Base-by-base conservation (phyloP, 2,797 vertebrate species). In the Rhinogobio ventralis region DNA sequence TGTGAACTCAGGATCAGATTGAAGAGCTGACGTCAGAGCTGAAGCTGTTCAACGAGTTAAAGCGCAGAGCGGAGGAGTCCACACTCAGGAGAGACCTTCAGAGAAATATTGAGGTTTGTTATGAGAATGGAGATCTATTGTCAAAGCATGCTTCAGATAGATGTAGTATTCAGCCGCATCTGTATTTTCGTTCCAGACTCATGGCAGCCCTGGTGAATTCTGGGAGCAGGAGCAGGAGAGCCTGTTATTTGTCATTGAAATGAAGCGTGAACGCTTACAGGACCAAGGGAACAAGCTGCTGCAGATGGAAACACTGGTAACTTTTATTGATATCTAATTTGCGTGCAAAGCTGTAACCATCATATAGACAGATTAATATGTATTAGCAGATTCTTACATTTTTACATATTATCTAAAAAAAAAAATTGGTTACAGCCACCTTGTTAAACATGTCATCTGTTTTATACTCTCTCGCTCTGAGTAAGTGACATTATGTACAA, bases 151-250 rank as follows among this genome's bases (percentile, higher is more conserved):
- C 46, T 46, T 83, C 20, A 66, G 55, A 82, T 64, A 25, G n/a
- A n/a, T 28, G 7, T 42, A 49, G 19, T 53, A 57, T 13, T 83
- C 17, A 25, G 7, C n/a, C 9, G 20, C 28, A 17, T 69, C 20
- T 67, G 49, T 83, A 17, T 85, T 82, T 57, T 62, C 42, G 15
- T 77, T 39, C 10, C 89, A 99, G 97, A 96, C 96, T 64, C 93
- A 97, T 0, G 97, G 98, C 79, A 97, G 96, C 88, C 97, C 96
- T 67, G 96, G 96, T 87, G 95, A 91, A 79, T 99, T 99, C 95
- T 99, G 97, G 98, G 96, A 98, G 89, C 97, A 96, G 64, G 97
- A 99, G 91, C 94, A 97, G 91, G 96, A 99, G 94, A 98, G 97
- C 76, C 92, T 99, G 89, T 93, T 98, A 89, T 97, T 98, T 8